Evolutionary conservation across 2,113 vertebrate species (phyloP), one percentile per base, ranked within the genome.

Genomic region (Chelonoidis abingdonii): DNA sequence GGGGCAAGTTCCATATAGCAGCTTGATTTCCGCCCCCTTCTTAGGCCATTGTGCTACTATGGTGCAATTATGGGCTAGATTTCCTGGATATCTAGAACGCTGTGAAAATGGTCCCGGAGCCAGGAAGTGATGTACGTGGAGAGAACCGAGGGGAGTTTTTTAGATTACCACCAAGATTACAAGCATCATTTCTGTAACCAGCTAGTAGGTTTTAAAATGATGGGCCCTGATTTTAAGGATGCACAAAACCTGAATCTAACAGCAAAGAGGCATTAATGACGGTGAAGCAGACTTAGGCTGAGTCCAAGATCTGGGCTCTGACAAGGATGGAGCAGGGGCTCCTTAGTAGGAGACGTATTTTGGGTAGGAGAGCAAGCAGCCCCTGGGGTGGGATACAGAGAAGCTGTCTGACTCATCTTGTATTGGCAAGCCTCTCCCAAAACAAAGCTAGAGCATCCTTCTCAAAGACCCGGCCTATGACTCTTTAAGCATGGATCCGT

Each of bases 1-100:
- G 81, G 49, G 92, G 59, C 44, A 91, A 56, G 62, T 4, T 19
- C 5, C 82, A 76, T 62, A 24, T 41, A 13, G 21, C 29, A 76
- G 83, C 47, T 72, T 6, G 27, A 22, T 69, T 80, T 69, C 84
- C 82, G 21, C 49, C 1, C 35, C 27, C 10, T 53, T 87, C 19
- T 5, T 44, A 17, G 7, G 9, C 31, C 75, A n/a, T 31, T 25
- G 49, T 0, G 0, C n/a, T 80, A 21, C 49, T 38, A 83, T 62
- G 31, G 57, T 53, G 10, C 14, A 49, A 29, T 22, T 29, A 50
- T 27, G 22, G 27, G 21, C 57, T 50, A 5, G 2, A 8, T 27
- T 12, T 76, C 54, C 85, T 2, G 0, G 56, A 78, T 76, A 59
- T 19, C 29, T 41, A 10, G 12, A 54, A 50, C 13, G 5, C 54